Evolutionary conservation across 2,888 invertebrate species (phyloP), one percentile per base, ranked within the genome.

Genomic region (Halocaridina rubra): DNA sequence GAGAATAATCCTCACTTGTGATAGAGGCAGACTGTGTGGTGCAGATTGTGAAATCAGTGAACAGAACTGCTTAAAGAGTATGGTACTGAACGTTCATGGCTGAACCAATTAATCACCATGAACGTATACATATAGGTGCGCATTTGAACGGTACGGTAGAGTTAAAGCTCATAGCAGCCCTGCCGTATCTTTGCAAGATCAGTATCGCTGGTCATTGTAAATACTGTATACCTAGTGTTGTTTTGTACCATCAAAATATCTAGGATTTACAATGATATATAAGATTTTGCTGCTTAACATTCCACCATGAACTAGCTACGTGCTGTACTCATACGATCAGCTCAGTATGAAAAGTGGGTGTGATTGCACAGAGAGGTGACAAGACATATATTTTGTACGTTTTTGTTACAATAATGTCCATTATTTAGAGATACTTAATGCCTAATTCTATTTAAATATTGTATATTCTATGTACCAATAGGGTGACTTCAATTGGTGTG

Each of bases 331-430:
- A 30, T 75, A 82, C 59, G 59, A 71, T 77, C 69, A 77, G 76
- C 64, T 53, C 53, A 71, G 77, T 77, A 67, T 82, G 82, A 76
- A 82, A 77, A 64, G 82, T 71, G 69, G 77, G 76, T 64, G 75
- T 82, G 71, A 71, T n/a, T 72, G 80, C 80, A 81, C 57, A 80
- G 69, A 81, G 76, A 76, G 57, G 32, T 30, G 75, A 69, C 77
- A 77, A 82, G 82, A 82, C 82, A 82, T 82, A 82, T 82, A 82
- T 82, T 82, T 82, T 82, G 82, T 82, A 82, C 82, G 67, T 82
- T 82, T 82, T 82, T 82, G 82, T 82, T 82, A 82, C 82, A 77
- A 71, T 71, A 69, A 82, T 82, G 82, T 77, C 82, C 82, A 82
- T 82, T 82, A 82, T 67, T 84, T 78, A 84, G 82, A 81, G 81